Percentiles rank a stretch among this genome's conserved stretches.
Conservation (phyloP, 2,888 invertebrate species). For the Acleris sparsana region DNA sequence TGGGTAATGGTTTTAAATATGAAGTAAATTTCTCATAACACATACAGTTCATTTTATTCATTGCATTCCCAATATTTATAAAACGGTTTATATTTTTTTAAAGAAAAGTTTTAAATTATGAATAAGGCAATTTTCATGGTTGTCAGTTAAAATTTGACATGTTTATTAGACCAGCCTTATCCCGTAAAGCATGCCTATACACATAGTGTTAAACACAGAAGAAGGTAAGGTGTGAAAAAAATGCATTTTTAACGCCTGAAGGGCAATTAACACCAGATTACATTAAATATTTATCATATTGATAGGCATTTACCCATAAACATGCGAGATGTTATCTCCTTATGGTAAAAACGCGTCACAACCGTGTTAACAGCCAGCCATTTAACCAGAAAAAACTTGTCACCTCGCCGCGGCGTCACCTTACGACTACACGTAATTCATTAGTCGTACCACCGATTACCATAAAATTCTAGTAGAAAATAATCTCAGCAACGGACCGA, state of each 20-base stretch:
- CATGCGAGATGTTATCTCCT: conserved; percentile 25
- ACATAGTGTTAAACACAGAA: too few species aligned
- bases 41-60: too few species aligned
- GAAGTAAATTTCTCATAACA: too few species aligned
- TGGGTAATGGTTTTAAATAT: too few species aligned
- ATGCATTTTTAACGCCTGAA: neutral
- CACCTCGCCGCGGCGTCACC: conserved; percentile 56
- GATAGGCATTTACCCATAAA: neutral
- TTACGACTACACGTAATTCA: conserved; percentile 66
- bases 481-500: conserved; percentile 62
- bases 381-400: conserved; percentile 45
- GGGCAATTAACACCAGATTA: neutral
- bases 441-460: conserved; percentile 72
- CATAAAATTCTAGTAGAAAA: conserved; percentile 80
- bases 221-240: neutral
- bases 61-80: too few species aligned
- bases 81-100: too few species aligned
- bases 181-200: too few species aligned
- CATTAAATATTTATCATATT: neutral
- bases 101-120: too few species aligned
- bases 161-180: too few species aligned
- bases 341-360: conserved; percentile 42
- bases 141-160: too few species aligned
- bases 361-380: conserved; percentile 35
- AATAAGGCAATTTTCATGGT: too few species aligned